Evolutionary conservation across 2,888 invertebrate genomes (phyloP), one percentile per base, ranked within the genome.

Genomic region (Xylota segnis): DNA sequence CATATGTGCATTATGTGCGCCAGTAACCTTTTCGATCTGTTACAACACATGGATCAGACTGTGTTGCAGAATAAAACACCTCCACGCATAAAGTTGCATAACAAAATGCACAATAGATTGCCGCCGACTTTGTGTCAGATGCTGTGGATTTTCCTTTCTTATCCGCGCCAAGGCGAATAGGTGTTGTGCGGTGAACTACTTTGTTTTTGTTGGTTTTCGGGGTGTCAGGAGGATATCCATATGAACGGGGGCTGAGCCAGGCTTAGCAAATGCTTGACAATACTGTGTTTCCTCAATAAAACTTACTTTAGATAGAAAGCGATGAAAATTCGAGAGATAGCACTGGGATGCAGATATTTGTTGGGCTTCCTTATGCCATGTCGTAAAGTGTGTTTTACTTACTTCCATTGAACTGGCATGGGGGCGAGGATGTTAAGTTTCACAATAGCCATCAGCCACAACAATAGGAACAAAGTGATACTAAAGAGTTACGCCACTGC

Each of bases 11-110:
- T 43, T 79, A 74, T 79, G 68, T 83, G 83, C 47, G 72, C 78
- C 47, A 83, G 79, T 79, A 83, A 83, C 83, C 83, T 83, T 83
- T 83, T 54, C 40, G 72, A 83, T 83, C 78, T 61, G 43, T 78
- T 74, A 23, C 83, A 66, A 83, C 72, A 83, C 79, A 72, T 52
- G 58, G 27, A 71, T 66, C 70, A 72, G 71, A 29, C 34, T 43
- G 18, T 18, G 47, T 37, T 66, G 59, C 66, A 37, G 27, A 16
- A 45, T n/a, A 43, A 68, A 47, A 81, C 82, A 70, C 82, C 82
- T 82, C 76, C 82, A 70, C 82, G 76, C 82, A 76, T 82, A 56
- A 65, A 66, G 6, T 82, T 76, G 76, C 76, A 76, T 63, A 82
- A 82, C 76, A 63, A 68, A 68, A 45, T 61, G 81, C 59, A 81